A percentile compares a stretch with the other conserved stretches of the same genome.
phyloP scores from a whole-genome alignment of 2,797 vertebrate species.

The Psittacula echo region DNA sequence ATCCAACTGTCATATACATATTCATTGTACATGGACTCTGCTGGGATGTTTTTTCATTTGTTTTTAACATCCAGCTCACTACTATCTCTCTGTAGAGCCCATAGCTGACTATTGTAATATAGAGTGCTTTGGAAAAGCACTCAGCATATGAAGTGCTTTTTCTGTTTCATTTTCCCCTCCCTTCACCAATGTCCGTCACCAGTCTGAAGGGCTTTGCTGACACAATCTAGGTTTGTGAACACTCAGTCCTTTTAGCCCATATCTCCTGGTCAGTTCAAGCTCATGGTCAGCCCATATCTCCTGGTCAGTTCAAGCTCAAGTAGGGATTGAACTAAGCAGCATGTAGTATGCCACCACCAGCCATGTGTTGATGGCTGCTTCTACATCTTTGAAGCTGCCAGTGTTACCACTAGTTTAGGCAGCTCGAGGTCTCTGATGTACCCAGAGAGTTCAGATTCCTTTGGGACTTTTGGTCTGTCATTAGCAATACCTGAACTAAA shows the following conservation, averaged over 20 bases:
- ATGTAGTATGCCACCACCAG: fast-evolving
- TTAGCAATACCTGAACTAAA: neutral
- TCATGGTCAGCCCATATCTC: neutral
- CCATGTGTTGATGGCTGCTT: neutral
- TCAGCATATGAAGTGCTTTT: neutral
- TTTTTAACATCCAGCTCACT: neutral
- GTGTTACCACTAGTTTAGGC: neutral
- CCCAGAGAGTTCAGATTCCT: neutral
- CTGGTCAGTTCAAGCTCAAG: neutral
- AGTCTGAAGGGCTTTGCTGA: neutral
- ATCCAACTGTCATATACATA: neutral
- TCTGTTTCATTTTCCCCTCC: neutral
- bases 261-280: neutral
- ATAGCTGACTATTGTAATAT: neutral
- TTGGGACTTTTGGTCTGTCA: neutral
- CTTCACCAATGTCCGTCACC: neutral
- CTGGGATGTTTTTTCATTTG: neutral
- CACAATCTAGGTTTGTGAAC: neutral
- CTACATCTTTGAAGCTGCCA: neutral
- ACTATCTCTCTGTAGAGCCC: neutral
- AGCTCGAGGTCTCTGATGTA: neutral
- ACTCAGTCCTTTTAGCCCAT: neutral
- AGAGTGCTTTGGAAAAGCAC: neutral
- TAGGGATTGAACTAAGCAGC: neutral
- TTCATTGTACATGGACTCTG: neutral